phyloP scores from a whole-genome alignment of 2,888 invertebrate genomes.

The Polydesmus complanatus region DNA sequence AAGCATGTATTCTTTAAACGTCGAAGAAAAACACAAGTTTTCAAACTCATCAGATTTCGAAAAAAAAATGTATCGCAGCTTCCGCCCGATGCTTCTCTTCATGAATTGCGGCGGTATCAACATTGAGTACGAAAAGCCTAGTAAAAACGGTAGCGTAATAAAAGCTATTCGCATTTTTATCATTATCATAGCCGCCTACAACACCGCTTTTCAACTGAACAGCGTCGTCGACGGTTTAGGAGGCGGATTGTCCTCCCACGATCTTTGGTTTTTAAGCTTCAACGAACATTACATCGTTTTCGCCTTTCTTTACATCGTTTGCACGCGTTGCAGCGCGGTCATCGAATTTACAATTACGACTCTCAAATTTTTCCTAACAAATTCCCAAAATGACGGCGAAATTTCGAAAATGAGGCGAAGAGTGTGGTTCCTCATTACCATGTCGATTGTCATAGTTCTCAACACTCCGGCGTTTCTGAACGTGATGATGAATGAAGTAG shows the following conservation, averaged over 20 bases:
- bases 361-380: not conserved
- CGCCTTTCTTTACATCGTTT: not conserved
- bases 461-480: too few species aligned
- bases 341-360: not conserved
- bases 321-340: not conserved
- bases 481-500: too few species aligned
- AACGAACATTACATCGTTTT: not conserved
- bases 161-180: not conserved
- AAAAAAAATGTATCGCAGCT: too few species aligned
- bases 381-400: not conserved
- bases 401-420: not conserved
- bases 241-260: not conserved
- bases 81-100: too few species aligned
- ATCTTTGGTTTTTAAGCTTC: not conserved
- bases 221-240: not conserved
- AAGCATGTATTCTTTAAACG: too few species aligned
- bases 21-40: too few species aligned
- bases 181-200: not conserved
- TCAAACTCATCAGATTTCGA: too few species aligned
- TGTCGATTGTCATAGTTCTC: too few species aligned
- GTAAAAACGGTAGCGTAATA: too few species aligned
- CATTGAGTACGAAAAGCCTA: too few species aligned
- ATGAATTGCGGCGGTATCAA: too few species aligned
- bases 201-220: not conserved
- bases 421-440: not conserved